phyloP scores from a whole-genome alignment of 2,888 invertebrate genomes.

The Mylabris sibirica region DNA sequence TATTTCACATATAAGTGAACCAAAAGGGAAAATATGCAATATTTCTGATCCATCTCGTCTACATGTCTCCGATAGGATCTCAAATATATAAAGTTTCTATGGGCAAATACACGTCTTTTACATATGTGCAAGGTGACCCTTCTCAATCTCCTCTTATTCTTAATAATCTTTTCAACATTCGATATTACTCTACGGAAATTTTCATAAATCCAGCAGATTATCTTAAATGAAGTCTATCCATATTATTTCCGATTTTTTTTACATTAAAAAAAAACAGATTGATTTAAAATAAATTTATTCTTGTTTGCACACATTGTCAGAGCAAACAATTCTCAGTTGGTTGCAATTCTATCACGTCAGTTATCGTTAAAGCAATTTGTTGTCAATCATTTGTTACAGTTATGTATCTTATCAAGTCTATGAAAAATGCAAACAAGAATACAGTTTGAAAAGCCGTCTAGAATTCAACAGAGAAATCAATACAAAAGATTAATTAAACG shows the following conservation, averaged over 20 bases:
- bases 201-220: neutral
- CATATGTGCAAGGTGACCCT: conserved; percentile 4
- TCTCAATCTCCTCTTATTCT: neutral
- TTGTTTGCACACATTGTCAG: neutral
- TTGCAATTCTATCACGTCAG: neutral
- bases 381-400: neutral
- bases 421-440: neutral
- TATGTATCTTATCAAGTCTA: neutral
- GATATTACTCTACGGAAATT: neutral
- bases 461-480: no score
- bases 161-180: neutral
- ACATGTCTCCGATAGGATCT: neutral
- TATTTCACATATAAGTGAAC: neutral
- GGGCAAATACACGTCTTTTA: neutral
- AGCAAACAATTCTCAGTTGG: neutral
- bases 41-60: neutral
- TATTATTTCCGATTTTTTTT: neutral
- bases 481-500: neutral
- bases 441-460: no score
- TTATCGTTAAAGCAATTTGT: neutral
- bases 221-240: neutral
- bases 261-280: neutral
- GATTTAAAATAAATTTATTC: neutral
- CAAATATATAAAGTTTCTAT: neutral
- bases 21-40: neutral